These are phyloP conservation scores for Oenanthe oenanthe DNA, from an alignment of 2,113 vertebrate genomes.

Conservation along the genomic window DNA sequence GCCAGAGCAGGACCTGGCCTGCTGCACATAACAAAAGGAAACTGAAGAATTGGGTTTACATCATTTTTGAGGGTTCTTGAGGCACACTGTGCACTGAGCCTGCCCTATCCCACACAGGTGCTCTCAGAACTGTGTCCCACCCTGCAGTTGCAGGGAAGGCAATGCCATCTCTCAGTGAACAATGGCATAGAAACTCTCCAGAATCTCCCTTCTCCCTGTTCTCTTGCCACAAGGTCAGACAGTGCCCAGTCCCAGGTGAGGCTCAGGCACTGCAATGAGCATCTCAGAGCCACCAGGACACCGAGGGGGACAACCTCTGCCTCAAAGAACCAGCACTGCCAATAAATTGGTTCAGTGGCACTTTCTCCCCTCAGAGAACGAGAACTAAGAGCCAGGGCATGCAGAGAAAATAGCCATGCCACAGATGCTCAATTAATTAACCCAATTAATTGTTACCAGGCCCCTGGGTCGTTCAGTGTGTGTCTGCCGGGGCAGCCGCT, in stretches of 20 bases:
- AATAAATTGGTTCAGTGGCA: background rate
- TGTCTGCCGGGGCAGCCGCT: fast-evolving
- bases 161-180: background rate
- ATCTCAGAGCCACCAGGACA: background rate
- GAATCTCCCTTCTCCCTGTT: background rate
- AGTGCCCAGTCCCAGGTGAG: background rate
- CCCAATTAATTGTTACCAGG: constrained; percentile 32
- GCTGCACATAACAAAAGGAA: background rate
- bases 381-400: background rate
- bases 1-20: background rate
- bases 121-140: background rate
- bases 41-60: background rate
- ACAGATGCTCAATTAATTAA: constrained; percentile 26
- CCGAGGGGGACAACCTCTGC: background rate
- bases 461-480: background rate
- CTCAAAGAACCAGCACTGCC: background rate
- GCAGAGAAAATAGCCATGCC: background rate
- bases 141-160: background rate
- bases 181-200: background rate
- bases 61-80: background rate
- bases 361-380: background rate
- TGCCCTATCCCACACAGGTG: fast-evolving
- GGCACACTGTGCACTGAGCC: background rate
- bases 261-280: background rate
- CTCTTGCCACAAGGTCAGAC: background rate